These are phyloP conservation scores for Pomacea maculata DNA, from an alignment of 1,140 invertebrate species.

Conservation along the genomic window DNA sequence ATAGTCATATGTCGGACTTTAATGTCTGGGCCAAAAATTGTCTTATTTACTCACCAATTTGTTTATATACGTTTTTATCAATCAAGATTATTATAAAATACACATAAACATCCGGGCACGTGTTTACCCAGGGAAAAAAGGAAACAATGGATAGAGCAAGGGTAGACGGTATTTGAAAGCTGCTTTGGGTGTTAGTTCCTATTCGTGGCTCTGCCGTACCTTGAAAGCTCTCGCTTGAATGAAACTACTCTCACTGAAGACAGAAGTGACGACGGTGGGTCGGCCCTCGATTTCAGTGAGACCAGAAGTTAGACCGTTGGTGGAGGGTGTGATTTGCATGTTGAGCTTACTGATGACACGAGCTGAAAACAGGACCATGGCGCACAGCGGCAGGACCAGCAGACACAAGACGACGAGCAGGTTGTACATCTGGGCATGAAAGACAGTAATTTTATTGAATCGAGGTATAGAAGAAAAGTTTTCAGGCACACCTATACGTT, in stretches of 20 bases:
- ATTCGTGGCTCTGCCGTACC: background rate
- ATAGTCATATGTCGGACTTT: no score
- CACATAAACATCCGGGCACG: background rate
- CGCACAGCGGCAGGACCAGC: background rate
- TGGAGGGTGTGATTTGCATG: background rate
- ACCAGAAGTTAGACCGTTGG: no score
- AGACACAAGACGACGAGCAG: conserved; percentile 3
- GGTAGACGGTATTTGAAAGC: background rate
- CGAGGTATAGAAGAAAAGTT: background rate
- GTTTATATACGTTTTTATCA: background rate
- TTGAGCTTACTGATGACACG: conserved; percentile 1
- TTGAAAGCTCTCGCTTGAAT: conserved; percentile 8
- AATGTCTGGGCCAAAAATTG: no score
- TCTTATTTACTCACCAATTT: background rate
- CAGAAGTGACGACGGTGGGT: background rate
- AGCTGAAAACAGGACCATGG: background rate
- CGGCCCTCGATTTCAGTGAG: background rate
- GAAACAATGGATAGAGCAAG: background rate
- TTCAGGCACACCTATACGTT: no score
- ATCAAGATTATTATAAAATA: background rate
- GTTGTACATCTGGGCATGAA: conserved; percentile 8
- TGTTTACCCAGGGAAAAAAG: background rate
- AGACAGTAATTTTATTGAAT: background rate
- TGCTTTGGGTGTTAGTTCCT: background rate
- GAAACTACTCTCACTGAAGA: background rate